Base-by-base conservation (phyloP, 2,888 invertebrate genomes). In the Tiphia femorata region DNA sequence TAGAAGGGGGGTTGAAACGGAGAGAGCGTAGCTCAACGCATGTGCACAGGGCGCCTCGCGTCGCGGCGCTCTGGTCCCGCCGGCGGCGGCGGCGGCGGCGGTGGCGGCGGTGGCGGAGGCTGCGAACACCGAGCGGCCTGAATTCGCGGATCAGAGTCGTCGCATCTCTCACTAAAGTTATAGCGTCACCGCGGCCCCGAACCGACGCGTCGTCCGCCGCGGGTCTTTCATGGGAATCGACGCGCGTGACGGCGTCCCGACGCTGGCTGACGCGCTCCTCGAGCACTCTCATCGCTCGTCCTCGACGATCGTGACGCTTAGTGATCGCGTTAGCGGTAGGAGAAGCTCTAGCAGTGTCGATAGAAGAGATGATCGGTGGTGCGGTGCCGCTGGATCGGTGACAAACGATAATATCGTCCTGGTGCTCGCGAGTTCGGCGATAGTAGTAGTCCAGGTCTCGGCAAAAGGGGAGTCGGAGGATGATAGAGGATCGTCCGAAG, bases 121-220 rank as follows among this genome's bases (percentile, higher is more conserved):
- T 78, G 73, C 78, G 78, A 73, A n/a, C n/a, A n/a, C n/a, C 79
- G 72, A 68, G 75, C 77, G 73, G 74, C 72, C 77, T 73, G 76
- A 80, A 78, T 80, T 79, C 79, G 81, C 82, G 80, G 79, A 80
- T 77, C 81, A 81, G 79, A 81, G 81, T 81, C 75, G 79, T 80
- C 78, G 79, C 79, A 80, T 80, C 81, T 77, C 78, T 64, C 74
- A 80, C 73, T 75, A 76, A 79, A 73, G 77, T 73, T 77, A 76
- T 61, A 67, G 19, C 41, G 19, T 41, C 41, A 4, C 21, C 41
- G 41, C 20, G 17, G 41, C 8, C n/a, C n/a, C n/a, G n/a, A n/a
- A n/a, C n/a, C n/a, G n/a, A n/a, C 23, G 33, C 64, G 53, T 54
- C 49, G 57, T 44, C 44, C 49, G 54, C 62, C 63, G 65, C 67